These are phyloP conservation scores for Osmerus mordax DNA, from an alignment of 2,113 vertebrate genomes.

Conservation along the genomic window DNA sequence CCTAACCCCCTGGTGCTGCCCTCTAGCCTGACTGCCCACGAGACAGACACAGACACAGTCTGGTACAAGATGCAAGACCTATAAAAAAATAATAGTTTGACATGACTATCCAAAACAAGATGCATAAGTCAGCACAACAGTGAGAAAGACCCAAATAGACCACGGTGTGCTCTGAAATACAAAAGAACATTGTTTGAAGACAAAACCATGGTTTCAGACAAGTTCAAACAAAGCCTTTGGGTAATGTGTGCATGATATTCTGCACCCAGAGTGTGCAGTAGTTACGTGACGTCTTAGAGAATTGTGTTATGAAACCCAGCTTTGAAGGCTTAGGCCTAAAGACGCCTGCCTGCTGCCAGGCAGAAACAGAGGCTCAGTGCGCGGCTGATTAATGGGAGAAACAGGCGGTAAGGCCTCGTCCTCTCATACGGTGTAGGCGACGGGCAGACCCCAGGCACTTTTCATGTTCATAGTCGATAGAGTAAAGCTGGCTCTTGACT, in stretches of 20 bases:
- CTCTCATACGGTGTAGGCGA: too few relatives aligned
- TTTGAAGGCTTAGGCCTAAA: constrained; percentile 35
- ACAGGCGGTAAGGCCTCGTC: neutral
- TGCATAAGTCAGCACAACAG: constrained; percentile 7
- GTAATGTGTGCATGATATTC: neutral
- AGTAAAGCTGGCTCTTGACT: too few relatives aligned
- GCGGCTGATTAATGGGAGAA: constrained; percentile 41
- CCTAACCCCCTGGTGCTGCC: neutral
- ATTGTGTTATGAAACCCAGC: constrained; percentile 28
- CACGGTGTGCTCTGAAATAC: neutral
- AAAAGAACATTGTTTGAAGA: neutral
- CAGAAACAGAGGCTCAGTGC: constrained; percentile 45
- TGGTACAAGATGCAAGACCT: constrained; percentile 7
- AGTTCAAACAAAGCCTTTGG: neutral
- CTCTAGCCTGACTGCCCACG: constrained; percentile 1
- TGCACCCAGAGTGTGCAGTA: constrained; percentile 10
- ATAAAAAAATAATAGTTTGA: constrained; percentile 32
- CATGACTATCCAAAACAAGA: constrained; percentile 10
- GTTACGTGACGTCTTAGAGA: neutral
- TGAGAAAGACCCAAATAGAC: neutral
- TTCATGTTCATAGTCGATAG: too few relatives aligned
- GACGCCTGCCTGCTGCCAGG: constrained; percentile 41
- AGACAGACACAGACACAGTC: constrained; percentile 23
- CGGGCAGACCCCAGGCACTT: too few relatives aligned
- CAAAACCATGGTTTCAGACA: neutral